Conservation (phyloP, 2,113 vertebrate genomes). For the Formicarius rufipectus region DNA sequence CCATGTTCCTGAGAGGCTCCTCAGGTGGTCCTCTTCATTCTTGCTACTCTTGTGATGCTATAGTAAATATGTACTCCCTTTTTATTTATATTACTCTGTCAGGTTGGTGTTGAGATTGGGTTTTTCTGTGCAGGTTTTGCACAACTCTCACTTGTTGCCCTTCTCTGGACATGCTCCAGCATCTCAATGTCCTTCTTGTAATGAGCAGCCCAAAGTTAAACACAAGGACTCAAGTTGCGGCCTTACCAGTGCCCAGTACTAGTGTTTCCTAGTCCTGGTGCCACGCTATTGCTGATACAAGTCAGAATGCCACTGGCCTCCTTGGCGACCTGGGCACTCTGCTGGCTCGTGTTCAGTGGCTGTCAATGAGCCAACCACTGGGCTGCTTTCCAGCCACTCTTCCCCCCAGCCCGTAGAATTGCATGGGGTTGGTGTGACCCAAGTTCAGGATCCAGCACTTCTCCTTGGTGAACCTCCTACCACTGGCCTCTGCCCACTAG, state of each 20-base stretch:
- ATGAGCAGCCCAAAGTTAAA: not conserved
- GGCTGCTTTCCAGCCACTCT: not conserved
- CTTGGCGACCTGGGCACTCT: not conserved
- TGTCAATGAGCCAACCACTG: not conserved
- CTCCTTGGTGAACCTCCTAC: not conserved
- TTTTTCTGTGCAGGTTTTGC: not conserved
- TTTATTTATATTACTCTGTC: not conserved
- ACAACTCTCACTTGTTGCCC: not conserved
- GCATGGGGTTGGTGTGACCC: too few species aligned
- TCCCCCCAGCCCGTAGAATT: not conserved
- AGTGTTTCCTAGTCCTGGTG: not conserved
- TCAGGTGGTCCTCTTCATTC: not conserved
- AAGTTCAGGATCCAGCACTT: not conserved
- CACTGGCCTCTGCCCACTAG: rapidly evolving
- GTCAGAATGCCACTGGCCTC: not conserved
- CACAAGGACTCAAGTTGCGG: not conserved
- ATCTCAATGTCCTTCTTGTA: not conserved
- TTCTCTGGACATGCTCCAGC: not conserved
- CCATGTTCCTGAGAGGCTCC: not conserved
- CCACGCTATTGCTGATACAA: too few species aligned
- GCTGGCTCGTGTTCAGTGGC: not conserved
- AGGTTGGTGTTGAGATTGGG: not conserved
- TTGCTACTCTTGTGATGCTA: not conserved
- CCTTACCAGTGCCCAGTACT: not conserved
- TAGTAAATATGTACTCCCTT: not conserved